Conservation (phyloP, 2,113 vertebrate species). For the Anhinga anhinga region DNA sequence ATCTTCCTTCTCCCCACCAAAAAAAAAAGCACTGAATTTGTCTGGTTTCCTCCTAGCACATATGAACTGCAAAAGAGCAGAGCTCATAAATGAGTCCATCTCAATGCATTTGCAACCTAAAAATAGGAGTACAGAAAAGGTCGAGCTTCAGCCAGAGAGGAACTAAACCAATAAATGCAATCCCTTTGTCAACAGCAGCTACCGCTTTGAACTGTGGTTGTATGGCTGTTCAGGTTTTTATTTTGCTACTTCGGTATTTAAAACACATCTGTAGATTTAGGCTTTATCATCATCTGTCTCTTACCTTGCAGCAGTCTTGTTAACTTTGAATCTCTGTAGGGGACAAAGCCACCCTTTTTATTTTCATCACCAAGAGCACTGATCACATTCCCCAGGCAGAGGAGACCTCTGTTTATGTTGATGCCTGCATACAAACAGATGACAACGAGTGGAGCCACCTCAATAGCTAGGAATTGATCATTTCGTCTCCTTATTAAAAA, state of each 20-base stretch:
- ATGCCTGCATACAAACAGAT: slow-evolving; percentile 78
- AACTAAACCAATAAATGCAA: background rate
- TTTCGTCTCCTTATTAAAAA: background rate
- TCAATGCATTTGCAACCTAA: background rate
- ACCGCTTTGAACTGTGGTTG: background rate
- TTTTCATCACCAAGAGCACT: slow-evolving; percentile 95
- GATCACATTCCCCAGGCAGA: slow-evolving; percentile 94
- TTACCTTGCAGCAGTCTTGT: slow-evolving; percentile 93
- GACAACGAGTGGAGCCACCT: background rate
- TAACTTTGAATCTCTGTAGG: slow-evolving; percentile 97
- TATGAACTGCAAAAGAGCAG: background rate
- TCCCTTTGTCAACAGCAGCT: background rate
- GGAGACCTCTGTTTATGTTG: slow-evolving; percentile 93
- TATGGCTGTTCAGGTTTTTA: background rate
- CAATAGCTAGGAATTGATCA: background rate
- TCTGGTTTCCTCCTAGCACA: background rate
- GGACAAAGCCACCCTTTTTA: slow-evolving; percentile 89
- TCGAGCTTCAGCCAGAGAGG: background rate
- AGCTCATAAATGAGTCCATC: background rate
- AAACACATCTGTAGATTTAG: background rate
- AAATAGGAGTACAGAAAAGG: background rate
- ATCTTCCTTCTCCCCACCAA: background rate
- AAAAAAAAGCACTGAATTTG: background rate
- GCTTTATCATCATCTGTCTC: background rate
- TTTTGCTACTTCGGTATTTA: background rate